phyloP scores from a whole-genome alignment of 2,797 vertebrate genomes.

The Lithobates pipiens region DNA sequence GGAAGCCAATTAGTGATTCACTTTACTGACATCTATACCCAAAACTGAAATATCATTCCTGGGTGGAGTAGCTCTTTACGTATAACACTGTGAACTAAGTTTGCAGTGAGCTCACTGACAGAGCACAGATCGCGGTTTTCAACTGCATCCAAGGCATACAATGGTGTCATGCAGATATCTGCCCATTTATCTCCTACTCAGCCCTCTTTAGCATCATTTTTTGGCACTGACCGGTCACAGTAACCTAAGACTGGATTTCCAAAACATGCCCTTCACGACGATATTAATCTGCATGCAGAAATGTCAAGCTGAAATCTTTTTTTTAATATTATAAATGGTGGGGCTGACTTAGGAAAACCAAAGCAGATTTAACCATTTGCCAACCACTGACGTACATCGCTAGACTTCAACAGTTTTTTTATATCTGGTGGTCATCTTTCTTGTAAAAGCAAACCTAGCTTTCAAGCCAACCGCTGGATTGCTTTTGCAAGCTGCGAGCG shows the following conservation, averaged over 20 bases:
- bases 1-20: background rate
- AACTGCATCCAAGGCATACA: conserved; percentile 36
- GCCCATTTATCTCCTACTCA: conserved; percentile 24
- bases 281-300: background rate
- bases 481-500: too few relatives aligned
- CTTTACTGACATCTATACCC: background rate
- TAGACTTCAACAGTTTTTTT: too few relatives aligned
- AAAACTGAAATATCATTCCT: background rate
- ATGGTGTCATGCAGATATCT: conserved; percentile 46
- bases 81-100: background rate
- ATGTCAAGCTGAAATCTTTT: background rate
- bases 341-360: too few relatives aligned
- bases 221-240: background rate
- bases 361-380: too few relatives aligned
- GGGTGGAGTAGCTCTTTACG: background rate
- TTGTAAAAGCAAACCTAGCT: too few relatives aligned
- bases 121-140: conserved; percentile 1
- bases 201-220: conserved; percentile 16
- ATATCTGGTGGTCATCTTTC: too few relatives aligned
- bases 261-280: background rate
- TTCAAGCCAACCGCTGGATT: too few relatives aligned
- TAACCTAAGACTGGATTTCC: conserved; percentile 26
- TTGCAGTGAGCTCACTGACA: conserved; percentile 41
- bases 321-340: background rate
- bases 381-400: too few relatives aligned